Evolutionary conservation across 2,797 vertebrate genomes (phyloP).

Genomic region (Adelosebastes latens): DNA sequence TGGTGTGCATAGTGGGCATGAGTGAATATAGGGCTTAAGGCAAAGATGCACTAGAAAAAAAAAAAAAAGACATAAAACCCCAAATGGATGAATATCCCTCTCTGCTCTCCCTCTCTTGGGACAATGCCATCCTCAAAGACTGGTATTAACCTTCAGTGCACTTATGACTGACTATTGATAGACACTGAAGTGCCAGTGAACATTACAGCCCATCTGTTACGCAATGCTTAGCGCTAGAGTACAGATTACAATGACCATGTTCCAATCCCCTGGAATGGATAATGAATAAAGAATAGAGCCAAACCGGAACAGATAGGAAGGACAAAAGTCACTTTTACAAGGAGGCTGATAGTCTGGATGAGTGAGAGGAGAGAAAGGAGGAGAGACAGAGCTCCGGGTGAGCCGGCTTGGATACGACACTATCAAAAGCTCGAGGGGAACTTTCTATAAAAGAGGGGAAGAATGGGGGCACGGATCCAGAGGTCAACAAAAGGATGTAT

Average conservation of each 20-base stretch:
- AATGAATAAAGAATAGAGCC: conserved; percentile 60
- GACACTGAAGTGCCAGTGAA: conserved; percentile 63
- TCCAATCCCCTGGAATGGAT: conserved; percentile 58
- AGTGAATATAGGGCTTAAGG: conserved; percentile 39
- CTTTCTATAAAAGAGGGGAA: conserved; percentile 32
- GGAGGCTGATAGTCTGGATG: conserved; percentile 32
- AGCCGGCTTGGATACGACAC: conserved; percentile 16
- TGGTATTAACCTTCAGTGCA: conserved; percentile 72
- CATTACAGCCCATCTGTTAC: conserved; percentile 75
- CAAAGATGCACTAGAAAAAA: conserved; percentile 29
- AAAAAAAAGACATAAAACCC: conserved; percentile 42
- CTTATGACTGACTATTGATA: conserved; percentile 68
- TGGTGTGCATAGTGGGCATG: conserved; percentile 30
- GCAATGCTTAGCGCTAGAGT: conserved; percentile 50
- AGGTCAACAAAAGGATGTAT: conserved; percentile 52
- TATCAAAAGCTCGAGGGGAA: conserved; percentile 29
- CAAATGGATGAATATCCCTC: conserved; percentile 60
- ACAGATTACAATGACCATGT: conserved; percentile 71
- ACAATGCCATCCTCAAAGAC: conserved; percentile 65
- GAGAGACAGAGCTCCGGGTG: conserved; percentile 1
- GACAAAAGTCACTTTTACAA: conserved; percentile 65
- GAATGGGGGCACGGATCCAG: conserved; percentile 41
- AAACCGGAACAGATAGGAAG: conserved; percentile 50
- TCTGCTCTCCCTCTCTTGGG: conserved; percentile 39
- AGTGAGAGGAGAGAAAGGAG: conserved; percentile 15